Percentiles rank a stretch among this genome's conserved stretches.
Conservation (phyloP, 2,113 vertebrate genomes). For the Oreocharis arfaki region DNA sequence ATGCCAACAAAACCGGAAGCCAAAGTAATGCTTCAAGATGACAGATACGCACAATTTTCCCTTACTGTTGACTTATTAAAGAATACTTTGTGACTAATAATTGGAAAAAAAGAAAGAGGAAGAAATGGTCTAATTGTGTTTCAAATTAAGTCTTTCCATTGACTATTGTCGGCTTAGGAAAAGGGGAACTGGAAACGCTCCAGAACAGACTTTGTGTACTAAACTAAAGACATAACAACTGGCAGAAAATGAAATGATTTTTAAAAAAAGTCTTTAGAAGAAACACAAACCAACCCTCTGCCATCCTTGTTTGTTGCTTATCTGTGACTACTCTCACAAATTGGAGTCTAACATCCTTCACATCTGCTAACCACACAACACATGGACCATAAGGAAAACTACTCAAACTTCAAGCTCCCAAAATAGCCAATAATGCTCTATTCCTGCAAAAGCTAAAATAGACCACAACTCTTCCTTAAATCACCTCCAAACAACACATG, state of each 20-base stretch:
- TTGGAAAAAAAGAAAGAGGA: neutral
- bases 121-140: neutral
- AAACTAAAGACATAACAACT: neutral
- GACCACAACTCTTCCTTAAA: neutral
- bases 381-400: neutral
- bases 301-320: neutral
- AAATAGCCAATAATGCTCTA: neutral
- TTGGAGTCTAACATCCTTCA: neutral
- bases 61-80: neutral
- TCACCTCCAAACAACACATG: neutral
- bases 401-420: neutral
- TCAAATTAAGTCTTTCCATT: conserved; percentile 8
- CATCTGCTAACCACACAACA: neutral
- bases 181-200: neutral
- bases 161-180: neutral
- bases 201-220: neutral
- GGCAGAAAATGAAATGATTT: neutral
- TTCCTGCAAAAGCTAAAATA: neutral
- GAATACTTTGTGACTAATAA: neutral
- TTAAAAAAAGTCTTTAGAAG: neutral
- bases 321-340: neutral
- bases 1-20: neutral
- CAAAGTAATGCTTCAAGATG: neutral
- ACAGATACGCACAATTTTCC: neutral
- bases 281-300: neutral